Evolutionary conservation across 2,888 invertebrate species (phyloP).

Genomic region (Apamea crenata): DNA sequence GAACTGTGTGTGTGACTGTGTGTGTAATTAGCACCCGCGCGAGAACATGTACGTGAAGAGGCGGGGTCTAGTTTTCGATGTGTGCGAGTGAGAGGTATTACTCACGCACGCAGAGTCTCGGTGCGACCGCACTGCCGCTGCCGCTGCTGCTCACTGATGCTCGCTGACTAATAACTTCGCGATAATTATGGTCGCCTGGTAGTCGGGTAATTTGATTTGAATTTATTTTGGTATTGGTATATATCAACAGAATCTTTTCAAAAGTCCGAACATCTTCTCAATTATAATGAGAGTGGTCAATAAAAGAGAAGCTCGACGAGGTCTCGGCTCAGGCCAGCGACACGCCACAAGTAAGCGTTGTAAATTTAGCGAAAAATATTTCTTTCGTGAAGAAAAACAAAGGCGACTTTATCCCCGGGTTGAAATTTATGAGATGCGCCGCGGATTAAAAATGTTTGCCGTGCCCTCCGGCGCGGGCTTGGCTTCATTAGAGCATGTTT

Average conservation of each 20-base stretch:
- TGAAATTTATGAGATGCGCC: constrained; percentile 89
- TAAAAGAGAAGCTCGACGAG: constrained; percentile 72
- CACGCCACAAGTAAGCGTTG: constrained; percentile 79
- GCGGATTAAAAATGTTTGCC: constrained; percentile 89
- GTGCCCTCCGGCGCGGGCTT: constrained; percentile 83
- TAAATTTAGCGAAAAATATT: constrained; percentile 86
- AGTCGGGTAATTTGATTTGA: no score
- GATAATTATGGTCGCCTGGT: no score
- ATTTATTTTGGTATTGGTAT: no score
- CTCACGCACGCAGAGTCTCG: no score
- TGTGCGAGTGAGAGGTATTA: no score
- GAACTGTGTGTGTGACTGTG: no score
- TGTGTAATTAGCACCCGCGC: no score
- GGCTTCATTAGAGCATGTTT: constrained; percentile 86
- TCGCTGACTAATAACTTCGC: no score
- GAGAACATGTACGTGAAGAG: no score
- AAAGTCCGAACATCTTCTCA: constrained; percentile 67
- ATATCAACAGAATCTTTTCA: constrained; percentile 45
- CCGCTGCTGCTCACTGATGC: no score
- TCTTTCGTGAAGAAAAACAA: constrained; percentile 86
- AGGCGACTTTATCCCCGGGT: constrained; percentile 84
- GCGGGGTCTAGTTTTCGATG: no score
- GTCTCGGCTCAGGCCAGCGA: constrained; percentile 68
- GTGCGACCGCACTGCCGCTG: no score
- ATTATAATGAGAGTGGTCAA: constrained; percentile 75